Conservation (phyloP, 2,888 invertebrate genomes). For the Aplocera efformata region DNA sequence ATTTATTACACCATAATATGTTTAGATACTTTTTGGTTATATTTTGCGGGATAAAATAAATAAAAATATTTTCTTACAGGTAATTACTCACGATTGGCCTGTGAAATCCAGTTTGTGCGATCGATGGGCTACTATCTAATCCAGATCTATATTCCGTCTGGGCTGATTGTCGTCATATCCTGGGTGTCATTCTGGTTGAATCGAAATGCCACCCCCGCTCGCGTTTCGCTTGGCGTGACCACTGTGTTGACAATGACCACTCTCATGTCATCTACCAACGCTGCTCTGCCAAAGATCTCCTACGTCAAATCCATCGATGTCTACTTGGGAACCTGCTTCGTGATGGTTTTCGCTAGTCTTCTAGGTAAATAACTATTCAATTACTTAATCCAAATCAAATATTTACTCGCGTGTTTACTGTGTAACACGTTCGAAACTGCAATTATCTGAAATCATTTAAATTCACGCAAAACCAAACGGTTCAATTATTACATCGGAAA, state of each 20-base stretch:
- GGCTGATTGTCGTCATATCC: conserved; percentile 97
- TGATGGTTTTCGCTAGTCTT: conserved; percentile 98
- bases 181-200: conserved; percentile 99
- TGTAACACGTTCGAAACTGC: too few species aligned
- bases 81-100: conserved; percentile 97
- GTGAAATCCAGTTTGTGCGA: conserved; percentile 97
- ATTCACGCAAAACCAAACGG: too few species aligned
- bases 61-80: conserved; percentile 77
- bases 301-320: conserved; percentile 99
- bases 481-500: too few species aligned
- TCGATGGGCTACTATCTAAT: conserved; percentile 99
- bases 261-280: conserved; percentile 97
- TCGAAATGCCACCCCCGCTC: conserved; percentile 95
- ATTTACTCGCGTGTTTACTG: too few species aligned
- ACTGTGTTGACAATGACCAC: conserved; percentile 99
- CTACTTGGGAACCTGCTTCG: conserved; percentile 98
- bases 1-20: too few species aligned
- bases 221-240: conserved; percentile 96
- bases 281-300: conserved; percentile 97
- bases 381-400: too few species aligned
- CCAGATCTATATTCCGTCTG: conserved; percentile 98
- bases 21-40: too few species aligned
- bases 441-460: too few species aligned
- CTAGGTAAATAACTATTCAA: conserved; percentile 81
- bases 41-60: too few species aligned